These are phyloP conservation scores for Caenorhabditis afra DNA, from an alignment of 2,888 invertebrate species.

Conservation along the genomic window DNA sequence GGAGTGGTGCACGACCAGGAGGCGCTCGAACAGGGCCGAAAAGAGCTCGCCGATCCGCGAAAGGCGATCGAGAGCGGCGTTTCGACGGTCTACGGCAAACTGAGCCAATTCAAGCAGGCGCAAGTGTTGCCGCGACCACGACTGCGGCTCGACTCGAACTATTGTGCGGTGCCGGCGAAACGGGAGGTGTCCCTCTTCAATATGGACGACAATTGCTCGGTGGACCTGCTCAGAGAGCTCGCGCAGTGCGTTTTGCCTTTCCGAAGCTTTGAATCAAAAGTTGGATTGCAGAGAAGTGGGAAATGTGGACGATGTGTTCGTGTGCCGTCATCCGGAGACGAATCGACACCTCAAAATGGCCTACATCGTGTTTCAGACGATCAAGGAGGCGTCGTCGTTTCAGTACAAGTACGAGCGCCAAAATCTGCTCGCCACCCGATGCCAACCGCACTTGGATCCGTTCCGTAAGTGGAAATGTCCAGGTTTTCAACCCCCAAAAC, in stretches of 20 bases:
- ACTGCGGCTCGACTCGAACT: slow-evolving; percentile 40
- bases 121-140: slow-evolving; percentile 1
- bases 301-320: slow-evolving; percentile 29
- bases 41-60: slow-evolving; percentile 9
- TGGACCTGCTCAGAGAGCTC: slow-evolving; percentile 33
- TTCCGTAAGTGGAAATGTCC: slow-evolving; percentile 36
- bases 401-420: slow-evolving; percentile 18
- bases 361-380: slow-evolving; percentile 38
- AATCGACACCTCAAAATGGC: slow-evolving; percentile 55
- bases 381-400: slow-evolving; percentile 30
- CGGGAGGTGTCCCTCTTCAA: slow-evolving; percentile 53
- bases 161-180: slow-evolving; percentile 33
- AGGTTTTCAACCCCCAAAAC: neutral
- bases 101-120: neutral
- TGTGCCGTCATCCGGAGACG: slow-evolving; percentile 46
- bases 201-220: slow-evolving; percentile 53
- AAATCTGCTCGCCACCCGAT: slow-evolving; percentile 32
- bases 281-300: slow-evolving; percentile 43
- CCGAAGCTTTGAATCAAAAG: neutral
- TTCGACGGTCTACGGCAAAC: neutral
- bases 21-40: neutral
- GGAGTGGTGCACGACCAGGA: slow-evolving; percentile 4
- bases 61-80: neutral
- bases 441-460: slow-evolving; percentile 30
- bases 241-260: slow-evolving; percentile 25